Conservation (phyloP, 2,888 invertebrate genomes). For the Cantharis rustica region DNA sequence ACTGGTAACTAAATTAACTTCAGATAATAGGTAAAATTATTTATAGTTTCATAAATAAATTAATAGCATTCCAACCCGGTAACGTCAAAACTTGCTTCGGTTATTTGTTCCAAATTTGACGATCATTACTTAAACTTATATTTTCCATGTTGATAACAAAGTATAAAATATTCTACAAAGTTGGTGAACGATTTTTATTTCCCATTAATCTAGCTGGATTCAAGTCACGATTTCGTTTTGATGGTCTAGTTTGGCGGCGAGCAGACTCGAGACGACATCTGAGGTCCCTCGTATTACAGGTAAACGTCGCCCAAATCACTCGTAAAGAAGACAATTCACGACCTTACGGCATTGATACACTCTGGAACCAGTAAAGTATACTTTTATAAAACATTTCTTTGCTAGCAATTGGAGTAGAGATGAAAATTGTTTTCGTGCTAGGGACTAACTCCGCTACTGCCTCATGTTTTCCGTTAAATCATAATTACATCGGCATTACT, state of each 20-base stretch:
- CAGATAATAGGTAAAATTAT: not conserved
- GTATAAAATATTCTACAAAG: conserved; percentile 21
- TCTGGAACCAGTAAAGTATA: conserved; percentile 14
- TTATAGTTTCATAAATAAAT: not conserved
- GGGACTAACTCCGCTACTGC: not conserved
- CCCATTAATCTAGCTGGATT: conserved; percentile 33
- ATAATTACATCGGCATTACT: not conserved
- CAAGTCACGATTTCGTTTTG: conserved; percentile 38
- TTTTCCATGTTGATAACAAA: conserved; percentile 1
- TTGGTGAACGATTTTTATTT: conserved; percentile 34
- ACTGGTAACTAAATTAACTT: not conserved
- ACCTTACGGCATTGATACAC: conserved; percentile 22
- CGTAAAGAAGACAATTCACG: conserved; percentile 31
- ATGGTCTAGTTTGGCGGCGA: conserved; percentile 36
- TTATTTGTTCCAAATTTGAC: not conserved
- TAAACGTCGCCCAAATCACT: conserved; percentile 34
- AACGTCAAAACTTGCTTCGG: not conserved
- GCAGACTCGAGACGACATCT: conserved; percentile 36
- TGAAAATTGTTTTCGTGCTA: conserved; percentile 6
- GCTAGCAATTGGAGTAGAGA: conserved; percentile 8
- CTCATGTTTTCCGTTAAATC: not conserved
- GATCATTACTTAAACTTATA: not conserved
- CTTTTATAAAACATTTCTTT: conserved; percentile 3
- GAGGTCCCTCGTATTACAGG: conserved; percentile 34
- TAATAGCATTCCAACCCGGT: not conserved